These are phyloP conservation scores for Cranoglanis bouderius DNA, from an alignment of 2,113 vertebrate genomes.

Conservation along the genomic window DNA sequence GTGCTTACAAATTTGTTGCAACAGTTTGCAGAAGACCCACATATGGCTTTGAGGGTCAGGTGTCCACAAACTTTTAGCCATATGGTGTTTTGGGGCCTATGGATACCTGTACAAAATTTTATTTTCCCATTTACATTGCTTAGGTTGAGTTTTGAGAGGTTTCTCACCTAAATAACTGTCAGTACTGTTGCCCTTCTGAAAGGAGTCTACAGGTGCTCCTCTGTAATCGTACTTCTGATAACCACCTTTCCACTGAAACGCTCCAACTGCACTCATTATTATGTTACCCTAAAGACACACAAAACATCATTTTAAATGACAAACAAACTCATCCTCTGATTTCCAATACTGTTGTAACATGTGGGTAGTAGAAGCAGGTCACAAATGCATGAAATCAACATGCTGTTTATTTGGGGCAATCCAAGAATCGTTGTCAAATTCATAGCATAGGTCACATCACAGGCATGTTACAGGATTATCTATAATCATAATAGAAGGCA, in stretches of 20 bases:
- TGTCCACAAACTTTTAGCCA: background rate
- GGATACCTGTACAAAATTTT: background rate
- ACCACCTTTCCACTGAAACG: constrained; percentile 70
- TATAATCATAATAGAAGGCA: background rate
- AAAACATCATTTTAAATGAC: background rate
- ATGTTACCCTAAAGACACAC: constrained; percentile 42
- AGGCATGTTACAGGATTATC: background rate
- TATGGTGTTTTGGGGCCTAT: background rate
- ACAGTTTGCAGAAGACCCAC: background rate
- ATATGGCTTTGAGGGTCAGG: background rate
- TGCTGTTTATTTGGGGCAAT: background rate
- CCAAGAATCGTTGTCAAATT: background rate
- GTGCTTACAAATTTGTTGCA: background rate
- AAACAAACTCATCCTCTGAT: background rate
- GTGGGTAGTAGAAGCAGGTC: background rate
- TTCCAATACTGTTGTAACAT: background rate
- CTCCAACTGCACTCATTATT: constrained; percentile 64
- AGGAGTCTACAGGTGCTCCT: fast-evolving
- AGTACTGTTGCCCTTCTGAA: constrained; percentile 38
- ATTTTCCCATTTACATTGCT: background rate
- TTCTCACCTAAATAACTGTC: constrained; percentile 70
- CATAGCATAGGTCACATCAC: background rate
- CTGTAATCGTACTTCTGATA: constrained; percentile 5
- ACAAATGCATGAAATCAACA: background rate
- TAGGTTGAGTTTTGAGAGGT: too few species aligned